Base-by-base conservation (phyloP, 2,113 vertebrate genomes). In the Mola mola region DNA sequence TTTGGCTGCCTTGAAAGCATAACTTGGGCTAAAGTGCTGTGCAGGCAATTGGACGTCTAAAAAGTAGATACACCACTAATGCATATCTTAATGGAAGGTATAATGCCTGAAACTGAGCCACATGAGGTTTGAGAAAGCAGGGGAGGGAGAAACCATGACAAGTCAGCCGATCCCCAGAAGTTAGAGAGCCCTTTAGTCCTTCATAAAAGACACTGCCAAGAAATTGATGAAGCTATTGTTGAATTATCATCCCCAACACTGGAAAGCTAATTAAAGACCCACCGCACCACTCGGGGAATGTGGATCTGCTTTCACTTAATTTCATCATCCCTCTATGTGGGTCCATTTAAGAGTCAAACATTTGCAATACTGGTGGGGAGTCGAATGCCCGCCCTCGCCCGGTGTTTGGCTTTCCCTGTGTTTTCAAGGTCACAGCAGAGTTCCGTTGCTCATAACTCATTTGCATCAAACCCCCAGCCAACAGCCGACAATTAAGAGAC, bases 401-500 rank as follows among this genome's bases (percentile, higher is more conserved):
- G 13, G 19, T 38, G 29, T 16, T 5, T 1, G 49, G 21, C 29
- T 26, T 48, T 56, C 28, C 40, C 33, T 21, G 59, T 40, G 40
- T 43, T 68, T 73, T 86, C 82, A 90, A 88, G 87, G 85, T 87
- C 64, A 80, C 28, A 17, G 33, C 17, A 17, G 20, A 56, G 44
- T 71, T 65, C 62, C 51, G 60, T 58, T 20, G 19, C 68, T 86
- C 83, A 74, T 61, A 85, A 63, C 55, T 53, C 50, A 87, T 85
- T 83, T 82, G 66, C 75, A 81, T 86, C 75, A 83, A 83, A 70
- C 59, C 76, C 53, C 63, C 34, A 59, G 43, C 43, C 69, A 80
- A 78, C 83, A 86, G 81, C 86, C 82, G 85, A 78, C 81, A 84
- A 88, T 87, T 87, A 88, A 63, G 65, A 74, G 64, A 57, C 80